A percentile compares a stretch with the other conserved stretches of the same genome.
Conservation (phyloP, 2,888 invertebrate species). For the Ptychoptera contaminata region DNA sequence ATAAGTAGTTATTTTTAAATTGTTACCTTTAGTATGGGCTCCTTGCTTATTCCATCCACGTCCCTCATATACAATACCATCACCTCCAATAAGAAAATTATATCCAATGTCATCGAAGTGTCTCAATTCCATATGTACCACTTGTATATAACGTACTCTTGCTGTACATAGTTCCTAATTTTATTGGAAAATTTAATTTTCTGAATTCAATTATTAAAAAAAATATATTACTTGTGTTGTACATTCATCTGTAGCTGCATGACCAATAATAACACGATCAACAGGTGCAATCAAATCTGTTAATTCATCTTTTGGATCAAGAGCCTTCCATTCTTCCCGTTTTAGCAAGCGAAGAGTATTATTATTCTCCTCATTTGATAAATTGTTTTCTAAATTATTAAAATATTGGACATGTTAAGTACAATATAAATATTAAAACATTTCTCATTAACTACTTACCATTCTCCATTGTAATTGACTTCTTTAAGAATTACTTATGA, state of each 20-base stretch:
- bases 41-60: constrained; percentile 54
- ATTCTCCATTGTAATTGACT: too few species aligned
- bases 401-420: too few species aligned
- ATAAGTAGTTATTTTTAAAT: not conserved
- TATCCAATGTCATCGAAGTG: constrained; percentile 54
- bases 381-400: not conserved
- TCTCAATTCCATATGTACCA: constrained; percentile 43
- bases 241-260: constrained; percentile 46
- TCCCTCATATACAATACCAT: constrained; percentile 54
- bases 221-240: not conserved
- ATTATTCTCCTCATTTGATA: not conserved
- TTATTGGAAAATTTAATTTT: constrained; percentile 14
- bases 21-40: constrained; percentile 39
- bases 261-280: constrained; percentile 39
- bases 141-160: constrained; percentile 41
- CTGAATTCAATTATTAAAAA: not conserved
- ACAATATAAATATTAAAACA: too few species aligned
- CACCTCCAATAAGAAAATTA: constrained; percentile 62
- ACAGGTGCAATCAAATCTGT: constrained; percentile 31
- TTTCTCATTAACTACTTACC: too few species aligned
- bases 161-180: constrained; percentile 36
- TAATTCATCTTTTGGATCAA: constrained; percentile 31
- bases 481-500: too few species aligned
- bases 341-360: constrained; percentile 29
- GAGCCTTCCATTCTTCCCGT: constrained; percentile 48